phyloP scores from a whole-genome alignment of 2,888 invertebrate genomes.

The Tolmerus cingulatus region DNA sequence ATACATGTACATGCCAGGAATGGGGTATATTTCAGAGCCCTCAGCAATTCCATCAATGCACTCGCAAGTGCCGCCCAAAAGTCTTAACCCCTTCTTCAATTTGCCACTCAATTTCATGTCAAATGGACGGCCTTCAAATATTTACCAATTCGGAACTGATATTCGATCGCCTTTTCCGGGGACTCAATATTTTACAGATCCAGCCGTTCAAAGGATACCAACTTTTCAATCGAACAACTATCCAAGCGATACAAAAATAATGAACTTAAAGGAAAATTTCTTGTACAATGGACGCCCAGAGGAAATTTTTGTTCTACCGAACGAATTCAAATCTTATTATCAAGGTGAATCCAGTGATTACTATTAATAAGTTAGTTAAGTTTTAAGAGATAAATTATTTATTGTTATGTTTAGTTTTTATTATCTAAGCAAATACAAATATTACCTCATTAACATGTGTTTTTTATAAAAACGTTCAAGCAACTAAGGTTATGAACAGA shows the following conservation, averaged over 20 bases:
- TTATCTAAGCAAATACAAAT: not conserved
- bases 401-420: not conserved
- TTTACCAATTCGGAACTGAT: slow-evolving; percentile 73
- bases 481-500: too few relatives aligned
- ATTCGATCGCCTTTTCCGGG: not conserved
- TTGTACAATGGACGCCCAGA: slow-evolving; percentile 74
- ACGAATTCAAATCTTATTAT: not conserved
- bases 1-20: slow-evolving; percentile 84
- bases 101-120: slow-evolving; percentile 80
- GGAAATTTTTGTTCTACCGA: slow-evolving; percentile 57
- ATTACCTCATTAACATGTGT: not conserved
- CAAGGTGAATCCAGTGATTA: not conserved
- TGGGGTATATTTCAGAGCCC: slow-evolving; percentile 85
- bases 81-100: slow-evolving; percentile 70
- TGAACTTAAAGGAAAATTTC: slow-evolving; percentile 77
- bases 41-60: slow-evolving; percentile 59
- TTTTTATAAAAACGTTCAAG: too few relatives aligned
- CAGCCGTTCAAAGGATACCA: slow-evolving; percentile 54
- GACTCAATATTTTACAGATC: not conserved
- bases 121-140: slow-evolving; percentile 81
- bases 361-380: not conserved
- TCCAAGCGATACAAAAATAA: slow-evolving; percentile 71
- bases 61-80: slow-evolving; percentile 50
- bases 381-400: not conserved
- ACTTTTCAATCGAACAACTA: slow-evolving; percentile 64